Evolutionary conservation across 2,113 vertebrate species (phyloP), one percentile per base, ranked within the genome.

Genomic region (Illadopsis cleaveri): DNA sequence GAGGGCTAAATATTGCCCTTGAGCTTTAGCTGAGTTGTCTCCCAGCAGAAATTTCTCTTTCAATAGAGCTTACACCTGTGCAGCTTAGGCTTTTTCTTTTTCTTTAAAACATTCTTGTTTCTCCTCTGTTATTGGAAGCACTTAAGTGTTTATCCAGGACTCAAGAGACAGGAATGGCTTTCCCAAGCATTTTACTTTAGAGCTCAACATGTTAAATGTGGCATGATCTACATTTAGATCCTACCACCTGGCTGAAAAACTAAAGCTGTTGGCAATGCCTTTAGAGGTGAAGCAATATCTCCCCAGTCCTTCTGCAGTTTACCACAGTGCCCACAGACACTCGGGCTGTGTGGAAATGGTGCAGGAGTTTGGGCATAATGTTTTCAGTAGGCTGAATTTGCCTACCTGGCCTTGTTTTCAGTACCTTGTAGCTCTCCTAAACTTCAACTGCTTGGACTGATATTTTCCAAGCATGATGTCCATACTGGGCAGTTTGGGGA

Each of bases 331-430:
- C 56, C 9, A 1, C 3, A 2, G 75, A 12, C 17, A 10, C 31
- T 75, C 2, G 3, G 56, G 28, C 44, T 48, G 28, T 0, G 2
- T 23, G 79, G 44, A 45, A 38, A 21, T 5, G 0, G 15, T 47
- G 21, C 58, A 68, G 31, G 12, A 30, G 4, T 27, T 54, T 8
- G 54, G 61, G 35, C 35, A 22, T 81, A 15, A 56, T 23, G 10
- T 42, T 75, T 60, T 60, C 30, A 31, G 23, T 10, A 44, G 72
- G n/a, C 30, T 53, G 66, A 22, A 10, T 47, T 81, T 87, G 19
- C 54, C 64, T 71, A 5, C 13, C 11, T 54, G 69, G 24, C 47
- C 17, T 81, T 70, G 3, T n/a, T 73, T 90, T 54, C 51, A 24
- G 35, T 8, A 44, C 15, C 20, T 71, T 60, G 14, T 5, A 66